Evolutionary conservation across 2,888 invertebrate genomes (phyloP).

Genomic region (Nesidiocoris tenuis): DNA sequence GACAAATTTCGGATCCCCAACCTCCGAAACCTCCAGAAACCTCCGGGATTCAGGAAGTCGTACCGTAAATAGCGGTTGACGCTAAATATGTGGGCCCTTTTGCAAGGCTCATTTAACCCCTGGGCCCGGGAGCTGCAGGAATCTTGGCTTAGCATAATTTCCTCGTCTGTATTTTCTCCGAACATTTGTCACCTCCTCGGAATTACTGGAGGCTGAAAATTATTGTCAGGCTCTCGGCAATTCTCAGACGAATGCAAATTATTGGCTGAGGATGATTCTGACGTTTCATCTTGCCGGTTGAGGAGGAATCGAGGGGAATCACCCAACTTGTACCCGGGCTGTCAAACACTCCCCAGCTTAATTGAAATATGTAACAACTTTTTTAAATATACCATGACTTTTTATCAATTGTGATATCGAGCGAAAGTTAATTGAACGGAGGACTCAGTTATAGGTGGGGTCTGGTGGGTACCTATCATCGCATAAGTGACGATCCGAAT

Average conservation of each 20-base stretch:
- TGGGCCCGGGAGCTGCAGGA: not conserved
- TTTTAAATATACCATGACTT: no score
- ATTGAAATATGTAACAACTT: no score
- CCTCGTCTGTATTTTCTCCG: slow-evolving; percentile 39
- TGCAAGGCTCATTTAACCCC: slow-evolving; percentile 39
- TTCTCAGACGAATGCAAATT: not conserved
- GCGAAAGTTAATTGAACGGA: no score
- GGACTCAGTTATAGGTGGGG: no score
- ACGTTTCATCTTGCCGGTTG: not conserved
- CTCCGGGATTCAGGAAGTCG: slow-evolving; percentile 41
- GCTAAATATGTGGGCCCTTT: slow-evolving; percentile 42
- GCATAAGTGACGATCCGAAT: not conserved
- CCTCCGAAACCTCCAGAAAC: slow-evolving; percentile 1
- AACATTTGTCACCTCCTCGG: slow-evolving; percentile 42
- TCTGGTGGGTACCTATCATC: no score
- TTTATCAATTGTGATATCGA: no score
- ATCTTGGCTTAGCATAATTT: slow-evolving; percentile 41
- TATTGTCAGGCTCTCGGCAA: not conserved
- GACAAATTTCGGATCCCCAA: slow-evolving; percentile 35
- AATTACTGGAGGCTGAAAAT: slow-evolving; percentile 3
- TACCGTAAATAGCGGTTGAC: slow-evolving; percentile 44
- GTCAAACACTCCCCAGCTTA: no score
- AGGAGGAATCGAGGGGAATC: no score
- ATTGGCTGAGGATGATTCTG: not conserved
- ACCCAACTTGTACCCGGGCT: no score